phyloP scores from a whole-genome alignment of 92 coral and sea anemone genomes.

The Meandrina meandrites region DNA sequence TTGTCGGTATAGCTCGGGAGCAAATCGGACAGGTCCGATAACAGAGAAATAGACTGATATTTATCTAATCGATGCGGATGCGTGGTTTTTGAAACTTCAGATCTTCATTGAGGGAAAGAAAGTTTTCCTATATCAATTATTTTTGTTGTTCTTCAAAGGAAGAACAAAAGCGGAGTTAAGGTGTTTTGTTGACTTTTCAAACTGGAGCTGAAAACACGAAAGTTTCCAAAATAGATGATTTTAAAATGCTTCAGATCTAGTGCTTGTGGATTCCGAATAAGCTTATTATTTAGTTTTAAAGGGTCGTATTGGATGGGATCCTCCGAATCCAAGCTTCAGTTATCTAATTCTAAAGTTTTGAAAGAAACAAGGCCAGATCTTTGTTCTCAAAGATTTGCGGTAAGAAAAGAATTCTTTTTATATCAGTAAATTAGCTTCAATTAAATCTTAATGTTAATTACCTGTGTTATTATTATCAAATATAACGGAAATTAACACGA shows the following conservation, averaged over 20 bases:
- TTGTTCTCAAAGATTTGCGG: not conserved
- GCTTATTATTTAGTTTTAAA: not conserved
- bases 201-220: not conserved
- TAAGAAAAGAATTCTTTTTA: not conserved
- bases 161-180: not conserved
- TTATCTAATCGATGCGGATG: too few species aligned
- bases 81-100: not conserved
- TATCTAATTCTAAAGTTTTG: not conserved
- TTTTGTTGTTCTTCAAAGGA: not conserved
- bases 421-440: not conserved
- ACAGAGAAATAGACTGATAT: not conserved
- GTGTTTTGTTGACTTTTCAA: not conserved
- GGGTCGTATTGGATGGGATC: constrained; percentile 33
- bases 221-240: not conserved
- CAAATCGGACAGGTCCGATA: constrained; percentile 6
- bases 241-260: not conserved
- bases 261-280: not conserved
- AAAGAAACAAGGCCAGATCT: not conserved
- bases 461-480: too few species aligned
- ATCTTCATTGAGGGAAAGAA: not conserved
- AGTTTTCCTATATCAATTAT: not conserved
- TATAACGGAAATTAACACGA: too few species aligned
- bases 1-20: not conserved
- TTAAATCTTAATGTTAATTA: too few species aligned
- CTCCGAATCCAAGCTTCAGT: constrained; percentile 16